A percentile compares a stretch with the other conserved stretches of the same genome.
phyloP scores from a whole-genome alignment of 2,888 invertebrate species.

The Volucella inanis region DNA sequence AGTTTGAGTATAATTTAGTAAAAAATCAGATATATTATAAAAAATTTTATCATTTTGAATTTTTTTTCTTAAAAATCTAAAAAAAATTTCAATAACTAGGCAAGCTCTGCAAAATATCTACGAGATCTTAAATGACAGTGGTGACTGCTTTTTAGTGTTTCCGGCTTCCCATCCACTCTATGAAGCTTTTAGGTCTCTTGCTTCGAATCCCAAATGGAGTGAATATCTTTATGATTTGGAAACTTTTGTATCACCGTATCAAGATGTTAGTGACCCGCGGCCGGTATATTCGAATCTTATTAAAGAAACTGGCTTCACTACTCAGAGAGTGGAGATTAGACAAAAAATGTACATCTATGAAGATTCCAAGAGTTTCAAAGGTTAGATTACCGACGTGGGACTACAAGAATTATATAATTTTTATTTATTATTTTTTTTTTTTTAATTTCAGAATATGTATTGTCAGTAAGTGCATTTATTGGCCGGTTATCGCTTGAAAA shows the following conservation, averaged over 20 bases:
- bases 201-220: conserved; percentile 85
- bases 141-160: conserved; percentile 88
- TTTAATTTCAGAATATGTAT: conserved; percentile 85
- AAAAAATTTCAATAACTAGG: conserved; percentile 80
- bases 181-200: conserved; percentile 87
- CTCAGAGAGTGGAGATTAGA: conserved; percentile 85
- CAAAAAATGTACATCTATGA: conserved; percentile 85
- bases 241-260: conserved; percentile 88
- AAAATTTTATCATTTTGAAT: no score
- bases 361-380: conserved; percentile 84
- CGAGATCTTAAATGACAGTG: conserved; percentile 86
- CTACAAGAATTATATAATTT: no score
- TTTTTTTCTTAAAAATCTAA: no score
- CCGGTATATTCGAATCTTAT: conserved; percentile 82
- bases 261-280: conserved; percentile 85
- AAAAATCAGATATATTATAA: no score
- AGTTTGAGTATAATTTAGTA: no score
- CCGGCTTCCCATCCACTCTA: conserved; percentile 88
- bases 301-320: conserved; percentile 85
- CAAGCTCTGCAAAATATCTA: conserved; percentile 87
- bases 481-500: conserved; percentile 85
- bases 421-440: background rate
- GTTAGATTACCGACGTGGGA: conserved; percentile 79
- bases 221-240: conserved; percentile 87
- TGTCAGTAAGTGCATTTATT: conserved; percentile 88